Conservation (phyloP, 1,140 invertebrate species). For the Popillia japonica region DNA sequence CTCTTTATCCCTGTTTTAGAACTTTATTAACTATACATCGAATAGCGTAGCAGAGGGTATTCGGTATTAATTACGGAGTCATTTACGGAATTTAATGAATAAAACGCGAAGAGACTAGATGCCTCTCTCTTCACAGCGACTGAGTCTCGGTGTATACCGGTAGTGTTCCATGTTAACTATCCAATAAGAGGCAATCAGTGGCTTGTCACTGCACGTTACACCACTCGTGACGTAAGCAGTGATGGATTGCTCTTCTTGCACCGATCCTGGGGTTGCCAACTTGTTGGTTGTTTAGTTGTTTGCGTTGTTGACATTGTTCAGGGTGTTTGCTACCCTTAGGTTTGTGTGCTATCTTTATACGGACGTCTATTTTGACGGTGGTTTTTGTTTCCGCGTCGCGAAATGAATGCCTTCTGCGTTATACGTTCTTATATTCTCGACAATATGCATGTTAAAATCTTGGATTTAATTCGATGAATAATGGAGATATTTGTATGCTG, state of each 20-base stretch:
- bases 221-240: slow-evolving; percentile 54
- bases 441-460: background rate
- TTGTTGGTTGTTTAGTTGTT: slow-evolving; percentile 55
- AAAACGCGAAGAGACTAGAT: background rate
- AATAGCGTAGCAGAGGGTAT: background rate
- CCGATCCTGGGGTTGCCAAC: slow-evolving; percentile 47
- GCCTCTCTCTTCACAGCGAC: background rate
- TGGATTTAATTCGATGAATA: background rate
- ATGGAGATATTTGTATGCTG: too few species aligned
- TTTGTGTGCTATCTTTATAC: slow-evolving; percentile 11
- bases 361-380: background rate
- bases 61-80: background rate
- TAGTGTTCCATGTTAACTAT: slow-evolving; percentile 47
- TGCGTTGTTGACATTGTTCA: slow-evolving; percentile 49
- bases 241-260: slow-evolving; percentile 58
- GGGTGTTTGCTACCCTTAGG: slow-evolving; percentile 8
- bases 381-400: slow-evolving; percentile 4
- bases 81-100: slow-evolving; percentile 3
- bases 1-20: too few species aligned
- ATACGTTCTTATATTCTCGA: background rate
- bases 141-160: background rate
- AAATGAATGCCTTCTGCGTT: background rate
- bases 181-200: slow-evolving; percentile 60
- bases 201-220: slow-evolving; percentile 58
- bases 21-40: too few species aligned